Evolutionary conservation across 2,888 invertebrate genomes (phyloP).

Genomic region (Drosophila helvetica): DNA sequence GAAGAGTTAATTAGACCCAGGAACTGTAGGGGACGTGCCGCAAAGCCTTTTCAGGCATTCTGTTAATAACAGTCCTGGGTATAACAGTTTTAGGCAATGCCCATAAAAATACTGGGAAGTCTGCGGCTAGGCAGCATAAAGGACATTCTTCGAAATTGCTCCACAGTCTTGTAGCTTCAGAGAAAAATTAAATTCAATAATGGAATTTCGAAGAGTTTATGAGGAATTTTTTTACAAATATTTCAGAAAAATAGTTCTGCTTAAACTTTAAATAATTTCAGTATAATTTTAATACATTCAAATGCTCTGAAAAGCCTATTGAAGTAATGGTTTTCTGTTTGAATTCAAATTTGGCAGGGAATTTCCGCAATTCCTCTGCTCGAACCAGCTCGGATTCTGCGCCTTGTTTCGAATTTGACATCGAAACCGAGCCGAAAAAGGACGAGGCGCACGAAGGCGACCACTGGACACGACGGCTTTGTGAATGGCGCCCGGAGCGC

Average conservation of each 20-base stretch:
- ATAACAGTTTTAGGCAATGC: conserved; percentile 57
- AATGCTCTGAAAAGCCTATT: accelerated
- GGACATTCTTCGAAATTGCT: conserved; percentile 22
- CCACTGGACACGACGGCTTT: conserved; percentile 24
- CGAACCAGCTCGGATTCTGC: conserved; percentile 70
- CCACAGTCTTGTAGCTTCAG: accelerated
- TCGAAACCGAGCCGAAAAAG: conserved; percentile 32
- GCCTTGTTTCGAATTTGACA: conserved; percentile 68
- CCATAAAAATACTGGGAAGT: conserved; percentile 65
- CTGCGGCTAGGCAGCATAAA: neutral
- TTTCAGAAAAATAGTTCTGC: accelerated
- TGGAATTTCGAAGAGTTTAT: neutral
- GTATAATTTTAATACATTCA: neutral
- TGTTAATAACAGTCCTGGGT: conserved; percentile 22
- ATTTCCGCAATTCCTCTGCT: conserved; percentile 43
- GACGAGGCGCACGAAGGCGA: conserved; percentile 25
- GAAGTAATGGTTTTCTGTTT: accelerated
- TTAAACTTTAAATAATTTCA: neutral
- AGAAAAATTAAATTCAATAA: neutral
- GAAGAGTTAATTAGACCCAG: neutral
- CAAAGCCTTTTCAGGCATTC: neutral
- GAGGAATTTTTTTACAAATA: neutral
- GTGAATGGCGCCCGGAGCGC: conserved; percentile 45
- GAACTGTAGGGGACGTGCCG: neutral
- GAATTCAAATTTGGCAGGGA: conserved; percentile 52